Percentiles rank a stretch among this genome's conserved stretches.
phyloP scores from a whole-genome alignment of 2,113 vertebrate genomes.

The Thunnus thynnus region DNA sequence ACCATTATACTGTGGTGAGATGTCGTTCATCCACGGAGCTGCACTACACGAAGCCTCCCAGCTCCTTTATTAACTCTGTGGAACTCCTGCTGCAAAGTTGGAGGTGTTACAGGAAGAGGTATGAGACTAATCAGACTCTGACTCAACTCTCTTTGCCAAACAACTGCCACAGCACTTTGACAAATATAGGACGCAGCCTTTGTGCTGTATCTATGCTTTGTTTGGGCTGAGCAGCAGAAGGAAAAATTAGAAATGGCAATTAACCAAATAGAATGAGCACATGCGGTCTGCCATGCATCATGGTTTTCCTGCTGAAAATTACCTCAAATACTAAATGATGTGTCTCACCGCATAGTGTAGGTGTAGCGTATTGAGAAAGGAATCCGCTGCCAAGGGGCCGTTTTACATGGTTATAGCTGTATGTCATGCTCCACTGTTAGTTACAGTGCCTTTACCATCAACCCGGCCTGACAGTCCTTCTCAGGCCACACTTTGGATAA shows the following conservation, averaged over 20 bases:
- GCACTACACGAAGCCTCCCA: constrained; percentile 53
- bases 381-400: constrained; percentile 53
- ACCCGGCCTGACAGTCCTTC: constrained; percentile 29
- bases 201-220: constrained; percentile 55
- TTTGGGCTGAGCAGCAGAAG: constrained; percentile 32
- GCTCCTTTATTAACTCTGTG: constrained; percentile 61
- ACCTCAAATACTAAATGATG: constrained; percentile 58
- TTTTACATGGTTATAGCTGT: constrained; percentile 22
- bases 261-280: constrained; percentile 41
- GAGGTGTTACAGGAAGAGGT: constrained; percentile 55
- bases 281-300: constrained; percentile 52
- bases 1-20: constrained; percentile 59
- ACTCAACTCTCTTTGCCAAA: constrained; percentile 63
- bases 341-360: constrained; percentile 20
- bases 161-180: constrained; percentile 68
- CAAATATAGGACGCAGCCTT: constrained; percentile 58
- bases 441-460: neutral
- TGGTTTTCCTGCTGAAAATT: constrained; percentile 30
- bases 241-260: constrained; percentile 62
- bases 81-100: constrained; percentile 63
- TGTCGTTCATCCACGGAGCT: constrained; percentile 47
- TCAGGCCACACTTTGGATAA: constrained; percentile 45
- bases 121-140: constrained; percentile 65
- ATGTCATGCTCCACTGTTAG: constrained; percentile 29
- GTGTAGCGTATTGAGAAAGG: constrained; percentile 50